These are phyloP conservation scores for Sebastes vulpes DNA, from an alignment of 2,797 vertebrate genomes.

Conservation along the genomic window DNA sequence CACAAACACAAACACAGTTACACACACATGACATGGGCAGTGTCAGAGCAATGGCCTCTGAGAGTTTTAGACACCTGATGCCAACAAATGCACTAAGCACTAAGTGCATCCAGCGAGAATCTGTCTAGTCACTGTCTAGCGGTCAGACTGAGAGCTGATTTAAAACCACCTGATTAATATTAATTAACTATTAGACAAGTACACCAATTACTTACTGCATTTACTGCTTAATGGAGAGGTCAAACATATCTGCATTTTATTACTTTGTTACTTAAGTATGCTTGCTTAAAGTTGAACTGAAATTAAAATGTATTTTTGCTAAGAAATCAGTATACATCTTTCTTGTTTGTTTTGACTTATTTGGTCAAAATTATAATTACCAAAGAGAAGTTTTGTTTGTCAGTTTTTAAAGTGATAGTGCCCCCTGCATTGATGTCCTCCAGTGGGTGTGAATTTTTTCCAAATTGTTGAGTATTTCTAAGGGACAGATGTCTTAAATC, in stretches of 20 bases:
- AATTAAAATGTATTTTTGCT: background rate
- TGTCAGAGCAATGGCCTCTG: background rate
- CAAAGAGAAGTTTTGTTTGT: too few relatives aligned
- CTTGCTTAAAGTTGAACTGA: background rate
- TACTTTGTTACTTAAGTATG: background rate
- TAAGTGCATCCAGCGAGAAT: background rate
- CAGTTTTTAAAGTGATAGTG: background rate
- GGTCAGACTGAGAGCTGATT: conserved; percentile 6
- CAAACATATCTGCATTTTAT: background rate
- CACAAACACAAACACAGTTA: conserved; percentile 16
- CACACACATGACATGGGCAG: background rate
- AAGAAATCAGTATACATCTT: background rate
- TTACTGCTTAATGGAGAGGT: background rate
- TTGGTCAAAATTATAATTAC: too few relatives aligned
- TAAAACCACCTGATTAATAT: conserved; percentile 12
- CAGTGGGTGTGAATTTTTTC: background rate
- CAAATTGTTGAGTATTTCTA: background rate
- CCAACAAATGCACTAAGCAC: conserved; percentile 4
- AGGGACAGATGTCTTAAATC: background rate
- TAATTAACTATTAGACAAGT: background rate
- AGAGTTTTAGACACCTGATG: background rate
- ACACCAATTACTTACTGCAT: background rate
- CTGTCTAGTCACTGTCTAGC: background rate
- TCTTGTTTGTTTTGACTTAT: too few relatives aligned
- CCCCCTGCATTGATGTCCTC: background rate